Conservation (phyloP, 2,888 invertebrate species). For the Leptodirus hochenwartii region DNA sequence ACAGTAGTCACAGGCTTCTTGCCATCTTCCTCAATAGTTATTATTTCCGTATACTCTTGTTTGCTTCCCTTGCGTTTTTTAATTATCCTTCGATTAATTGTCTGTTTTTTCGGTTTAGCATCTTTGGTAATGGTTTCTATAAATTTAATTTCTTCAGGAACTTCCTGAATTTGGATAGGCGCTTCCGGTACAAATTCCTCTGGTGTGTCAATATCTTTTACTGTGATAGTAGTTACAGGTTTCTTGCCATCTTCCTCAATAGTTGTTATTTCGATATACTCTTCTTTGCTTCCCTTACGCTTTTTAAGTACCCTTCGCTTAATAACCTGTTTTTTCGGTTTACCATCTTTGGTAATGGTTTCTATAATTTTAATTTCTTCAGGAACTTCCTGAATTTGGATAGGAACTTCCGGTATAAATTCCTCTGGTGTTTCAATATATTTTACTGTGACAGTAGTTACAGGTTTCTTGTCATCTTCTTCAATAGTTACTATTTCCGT, state of each 20-base stretch:
- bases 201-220: constrained; percentile 12
- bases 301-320: constrained; percentile 17
- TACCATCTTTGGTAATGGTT: constrained; percentile 15
- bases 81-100: constrained; percentile 20
- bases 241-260: constrained; percentile 20
- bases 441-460: constrained; percentile 16
- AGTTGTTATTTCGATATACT: constrained; percentile 17
- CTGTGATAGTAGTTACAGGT: constrained; percentile 19
- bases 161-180: constrained; percentile 14
- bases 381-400: constrained; percentile 14
- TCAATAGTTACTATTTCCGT: constrained; percentile 19
- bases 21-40: constrained; percentile 17
- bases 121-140: constrained; percentile 15
- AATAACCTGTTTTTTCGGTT: constrained; percentile 16
- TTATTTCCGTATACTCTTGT: constrained; percentile 20
- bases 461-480: constrained; percentile 25
- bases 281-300: constrained; percentile 17
- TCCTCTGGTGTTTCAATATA: constrained; percentile 12
- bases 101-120: constrained; percentile 17
- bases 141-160: constrained; percentile 17
- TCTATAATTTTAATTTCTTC: constrained; percentile 14
- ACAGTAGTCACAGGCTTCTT: constrained; percentile 19
- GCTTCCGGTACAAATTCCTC: constrained; percentile 4
- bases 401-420: no score
- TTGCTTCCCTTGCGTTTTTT: constrained; percentile 20